Conservation (phyloP, 2,888 invertebrate species). For the Phrixothrix hirtus region DNA sequence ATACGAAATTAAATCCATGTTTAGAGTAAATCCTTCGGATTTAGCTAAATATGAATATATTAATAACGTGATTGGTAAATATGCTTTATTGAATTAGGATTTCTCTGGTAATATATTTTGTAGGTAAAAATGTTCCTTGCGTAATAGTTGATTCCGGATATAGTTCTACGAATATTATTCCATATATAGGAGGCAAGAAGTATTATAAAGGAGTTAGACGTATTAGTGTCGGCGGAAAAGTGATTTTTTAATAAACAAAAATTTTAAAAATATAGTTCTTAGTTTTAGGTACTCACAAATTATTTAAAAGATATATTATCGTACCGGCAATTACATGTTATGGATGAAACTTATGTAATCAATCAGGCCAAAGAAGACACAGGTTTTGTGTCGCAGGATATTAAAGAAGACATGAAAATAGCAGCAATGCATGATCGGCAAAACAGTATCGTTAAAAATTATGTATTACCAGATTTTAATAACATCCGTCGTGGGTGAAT, state of each 20-base stretch:
- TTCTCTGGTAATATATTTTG: no score
- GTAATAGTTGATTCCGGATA: conserved; percentile 92
- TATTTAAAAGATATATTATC: conserved; percentile 97
- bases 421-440: conserved; percentile 64
- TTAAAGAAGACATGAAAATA: conserved; percentile 76
- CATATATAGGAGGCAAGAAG: conserved; percentile 75
- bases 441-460: conserved; percentile 81
- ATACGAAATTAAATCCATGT: conserved; percentile 84
- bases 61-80: conserved; percentile 33
- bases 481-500: conserved; percentile 78
- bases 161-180: conserved; percentile 93
- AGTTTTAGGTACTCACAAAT: conserved; percentile 72
- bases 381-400: conserved; percentile 88
- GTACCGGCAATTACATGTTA: conserved; percentile 94
- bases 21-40: conserved; percentile 80
- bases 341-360: conserved; percentile 98
- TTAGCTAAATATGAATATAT: conserved; percentile 73
- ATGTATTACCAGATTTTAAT: conserved; percentile 95
- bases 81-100: no score
- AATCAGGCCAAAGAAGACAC: conserved; percentile 98
- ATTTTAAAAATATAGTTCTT: conserved; percentile 1
- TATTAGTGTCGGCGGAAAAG: conserved; percentile 95
- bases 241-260: conserved; percentile 46
- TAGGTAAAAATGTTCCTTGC: conserved; percentile 41
- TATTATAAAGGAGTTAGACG: conserved; percentile 71